A percentile compares a stretch with the other conserved stretches of the same genome.
Evolutionary conservation across 1,140 invertebrate species (phyloP).

Genomic region (Scaptodrosophila lebanonensis): DNA sequence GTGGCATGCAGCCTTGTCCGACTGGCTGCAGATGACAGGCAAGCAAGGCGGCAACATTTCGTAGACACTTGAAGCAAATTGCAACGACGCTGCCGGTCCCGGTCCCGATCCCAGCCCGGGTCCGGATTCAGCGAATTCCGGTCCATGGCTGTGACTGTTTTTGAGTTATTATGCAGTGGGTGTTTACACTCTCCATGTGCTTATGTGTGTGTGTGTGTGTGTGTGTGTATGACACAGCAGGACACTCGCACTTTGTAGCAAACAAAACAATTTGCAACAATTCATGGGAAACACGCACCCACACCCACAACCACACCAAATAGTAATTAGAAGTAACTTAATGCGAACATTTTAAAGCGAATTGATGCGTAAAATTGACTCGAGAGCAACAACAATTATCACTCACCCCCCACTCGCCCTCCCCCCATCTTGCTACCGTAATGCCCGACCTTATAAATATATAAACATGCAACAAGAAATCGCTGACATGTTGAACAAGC

Average conservation of each 20-base stretch:
- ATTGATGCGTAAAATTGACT: constrained; percentile 50
- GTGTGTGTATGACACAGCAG: constrained; percentile 53
- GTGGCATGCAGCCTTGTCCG: constrained; percentile 3
- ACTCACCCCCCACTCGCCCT: neutral
- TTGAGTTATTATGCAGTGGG: constrained; percentile 67
- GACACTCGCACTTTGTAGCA: constrained; percentile 54
- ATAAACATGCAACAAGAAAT: constrained; percentile 54
- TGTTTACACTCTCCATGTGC: constrained; percentile 10
- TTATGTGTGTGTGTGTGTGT: constrained; percentile 7
- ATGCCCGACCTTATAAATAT: constrained; percentile 50
- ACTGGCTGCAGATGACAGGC: constrained; percentile 54
- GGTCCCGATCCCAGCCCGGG: constrained; percentile 17
- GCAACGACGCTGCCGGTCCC: constrained; percentile 24
- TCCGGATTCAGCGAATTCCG: constrained; percentile 23
- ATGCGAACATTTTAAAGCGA: constrained; percentile 33
- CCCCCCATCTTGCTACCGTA: neutral
- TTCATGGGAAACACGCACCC: constrained; percentile 19
- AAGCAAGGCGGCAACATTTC: constrained; percentile 37
- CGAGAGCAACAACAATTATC: constrained; percentile 5
- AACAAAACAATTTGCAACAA: constrained; percentile 54
- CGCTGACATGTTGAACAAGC: constrained; percentile 71
- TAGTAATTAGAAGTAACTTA: constrained; percentile 32
- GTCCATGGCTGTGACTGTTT: constrained; percentile 47
- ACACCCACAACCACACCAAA: neutral
- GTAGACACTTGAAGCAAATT: constrained; percentile 65